Evolutionary conservation across 1,140 invertebrate species (phyloP).

Genomic region (Sinonovacula constricta): DNA sequence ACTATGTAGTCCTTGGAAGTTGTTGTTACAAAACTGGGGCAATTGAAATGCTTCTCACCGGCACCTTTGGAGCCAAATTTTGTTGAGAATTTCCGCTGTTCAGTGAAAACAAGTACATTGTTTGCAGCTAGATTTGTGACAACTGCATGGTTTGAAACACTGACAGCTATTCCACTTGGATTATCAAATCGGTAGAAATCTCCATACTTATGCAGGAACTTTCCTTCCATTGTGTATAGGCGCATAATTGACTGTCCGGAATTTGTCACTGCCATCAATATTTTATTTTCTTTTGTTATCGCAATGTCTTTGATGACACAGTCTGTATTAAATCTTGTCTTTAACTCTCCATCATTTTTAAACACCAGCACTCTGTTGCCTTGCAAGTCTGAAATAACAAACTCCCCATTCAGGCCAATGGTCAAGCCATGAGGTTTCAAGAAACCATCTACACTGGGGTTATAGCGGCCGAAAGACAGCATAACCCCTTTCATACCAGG

Average conservation of each 20-base stretch:
- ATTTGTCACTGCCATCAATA: conserved; percentile 68
- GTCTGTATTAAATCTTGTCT: conserved; percentile 59
- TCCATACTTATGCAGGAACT: conserved; percentile 63
- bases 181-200: conserved; percentile 70
- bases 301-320: conserved; percentile 68
- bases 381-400: conserved; percentile 67
- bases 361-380: conserved; percentile 72
- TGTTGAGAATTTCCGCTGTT: conserved; percentile 97
- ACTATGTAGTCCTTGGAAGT: conserved; percentile 70
- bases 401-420: conserved; percentile 63
- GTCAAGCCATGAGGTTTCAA: conserved; percentile 71
- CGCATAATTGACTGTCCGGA: conserved; percentile 64
- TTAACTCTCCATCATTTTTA: conserved; percentile 61
- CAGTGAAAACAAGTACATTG: conserved; percentile 96
- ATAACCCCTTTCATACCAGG: conserved; percentile 59
- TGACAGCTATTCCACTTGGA: conserved; percentile 68
- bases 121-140: conserved; percentile 88
- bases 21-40: conserved; percentile 65
- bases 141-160: conserved; percentile 61
- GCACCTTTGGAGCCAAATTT: conserved; percentile 97
- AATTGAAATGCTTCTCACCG: conserved; percentile 84
- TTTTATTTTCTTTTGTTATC: conserved; percentile 63
- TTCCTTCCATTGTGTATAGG: conserved; percentile 67
- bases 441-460: conserved; percentile 63
- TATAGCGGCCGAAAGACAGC: conserved; percentile 71